Percentiles rank a stretch among this genome's conserved stretches.
Conservation (phyloP, 2,113 vertebrate species). For the Saimiri boliviensis region DNA sequence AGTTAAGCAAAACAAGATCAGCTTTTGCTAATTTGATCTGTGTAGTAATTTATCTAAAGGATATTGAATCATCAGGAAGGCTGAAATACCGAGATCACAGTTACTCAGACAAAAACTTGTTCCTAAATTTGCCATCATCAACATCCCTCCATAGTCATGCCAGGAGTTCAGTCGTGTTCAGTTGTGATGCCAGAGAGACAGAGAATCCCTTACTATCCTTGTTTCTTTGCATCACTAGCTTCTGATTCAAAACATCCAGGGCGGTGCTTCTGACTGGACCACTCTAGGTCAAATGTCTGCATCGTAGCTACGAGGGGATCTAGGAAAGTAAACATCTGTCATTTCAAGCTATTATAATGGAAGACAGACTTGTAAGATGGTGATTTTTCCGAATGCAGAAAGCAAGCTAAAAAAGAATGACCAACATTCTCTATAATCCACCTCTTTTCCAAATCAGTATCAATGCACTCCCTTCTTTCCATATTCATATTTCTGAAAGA, state of each 20-base stretch:
- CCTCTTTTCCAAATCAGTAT: not conserved
- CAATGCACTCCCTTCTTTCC: not conserved
- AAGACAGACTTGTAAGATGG: not conserved
- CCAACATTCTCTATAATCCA: not conserved
- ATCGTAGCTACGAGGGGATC: not conserved
- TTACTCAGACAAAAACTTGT: not conserved
- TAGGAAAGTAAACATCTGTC: not conserved
- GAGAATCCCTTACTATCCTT: not conserved
- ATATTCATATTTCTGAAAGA: not conserved
- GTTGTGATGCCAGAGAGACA: not conserved
- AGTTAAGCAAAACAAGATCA: constrained; percentile 12
- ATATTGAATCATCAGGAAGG: not conserved
- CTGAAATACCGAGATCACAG: not conserved
- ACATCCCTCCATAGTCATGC: not conserved
- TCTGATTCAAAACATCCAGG: not conserved
- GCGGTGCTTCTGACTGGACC: not conserved
- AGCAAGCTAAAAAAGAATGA: not conserved
- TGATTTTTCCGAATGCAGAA: not conserved
- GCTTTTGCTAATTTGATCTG: constrained; percentile 3
- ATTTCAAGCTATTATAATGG: not conserved
- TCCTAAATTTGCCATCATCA: not conserved
- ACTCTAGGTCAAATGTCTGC: not conserved
- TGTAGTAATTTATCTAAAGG: constrained; percentile 8
- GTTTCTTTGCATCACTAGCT: not conserved
- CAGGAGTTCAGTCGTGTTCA: not conserved